Base-by-base conservation (phyloP, 2,797 vertebrate species). In the Sphenodon punctatus region DNA sequence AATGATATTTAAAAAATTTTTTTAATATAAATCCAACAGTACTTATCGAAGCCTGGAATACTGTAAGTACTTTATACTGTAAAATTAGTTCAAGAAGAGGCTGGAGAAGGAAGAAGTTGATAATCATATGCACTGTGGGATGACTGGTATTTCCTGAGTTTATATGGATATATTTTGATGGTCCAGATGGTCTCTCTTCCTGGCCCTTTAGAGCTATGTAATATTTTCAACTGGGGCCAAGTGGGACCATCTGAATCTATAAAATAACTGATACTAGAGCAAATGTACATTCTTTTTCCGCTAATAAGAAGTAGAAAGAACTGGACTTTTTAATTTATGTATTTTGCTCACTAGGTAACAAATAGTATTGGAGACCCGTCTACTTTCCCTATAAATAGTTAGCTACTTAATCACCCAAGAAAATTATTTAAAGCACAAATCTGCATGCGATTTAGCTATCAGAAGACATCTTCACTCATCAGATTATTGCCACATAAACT, bases 361-460 rank as follows among this genome's bases (percentile, higher is more conserved):
- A 30, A 55, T 42, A 76, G 70, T 53, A 80, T 55, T 48, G 48
- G 74, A 58, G 43, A 36, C 78, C 65, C 55, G 46, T 64, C 65
- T 53, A 23, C n/a, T 75, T 43, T 43, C 45, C 76, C 49, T 68
- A 72, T 75, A 83, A 22, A 60, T n/a, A 59, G 19, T 17, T 80
- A 81, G 42, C 16, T 69, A 58, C 53, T 73, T 88, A 71, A 43
- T 38, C 71, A 75, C 67, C 48, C 23, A 53, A 48, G 71, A 1
- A 36, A 17, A 86, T 67, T 77, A 67, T n/a, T 82, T 82, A 66
- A 83, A 78, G 78, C 72, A 46, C 64, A 76, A 83, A 19, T 1
- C 34, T 25, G 2, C 14, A 34, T n/a, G 42, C 61, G 87, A 89
- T 87, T 83, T 79, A 67, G 67, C 69, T 59, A 80, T 8, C 84